phyloP scores from a whole-genome alignment of 92 coral and sea anemone genomes.

The Epizoanthus rinbou region DNA sequence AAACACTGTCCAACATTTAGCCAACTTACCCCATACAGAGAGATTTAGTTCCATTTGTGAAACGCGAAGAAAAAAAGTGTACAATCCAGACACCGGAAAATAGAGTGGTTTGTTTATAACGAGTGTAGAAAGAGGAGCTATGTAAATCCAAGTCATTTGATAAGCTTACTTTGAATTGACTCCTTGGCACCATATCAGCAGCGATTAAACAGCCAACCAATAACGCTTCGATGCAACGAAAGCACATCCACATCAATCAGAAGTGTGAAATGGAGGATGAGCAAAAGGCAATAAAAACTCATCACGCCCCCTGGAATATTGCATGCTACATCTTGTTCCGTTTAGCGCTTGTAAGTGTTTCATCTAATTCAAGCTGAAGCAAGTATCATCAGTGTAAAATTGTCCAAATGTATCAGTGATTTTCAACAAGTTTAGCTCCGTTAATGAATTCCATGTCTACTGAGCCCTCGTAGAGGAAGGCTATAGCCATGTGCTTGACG shows the following conservation, averaged over 20 bases:
- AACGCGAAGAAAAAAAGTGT: neutral
- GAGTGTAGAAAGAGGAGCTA: neutral
- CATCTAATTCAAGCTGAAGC: no score
- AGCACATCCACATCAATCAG: no score
- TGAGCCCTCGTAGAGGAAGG: no score
- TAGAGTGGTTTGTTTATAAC: neutral
- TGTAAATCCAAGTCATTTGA: neutral
- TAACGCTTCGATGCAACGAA: neutral
- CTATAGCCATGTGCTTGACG: no score
- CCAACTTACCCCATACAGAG: conserved; percentile 18
- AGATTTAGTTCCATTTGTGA: neutral
- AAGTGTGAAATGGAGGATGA: neutral
- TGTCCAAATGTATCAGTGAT: no score
- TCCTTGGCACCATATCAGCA: no score
- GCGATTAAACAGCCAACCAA: neutral
- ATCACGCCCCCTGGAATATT: neutral
- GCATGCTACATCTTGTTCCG: neutral
- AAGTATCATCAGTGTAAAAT: no score
- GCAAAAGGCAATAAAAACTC: neutral
- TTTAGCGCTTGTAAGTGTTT: neutral
- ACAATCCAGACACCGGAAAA: conserved; percentile 2
- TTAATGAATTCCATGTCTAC: no score
- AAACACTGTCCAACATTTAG: neutral
- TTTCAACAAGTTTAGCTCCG: no score
- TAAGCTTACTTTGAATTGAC: neutral